phyloP scores from a whole-genome alignment of 2,888 invertebrate species.

The Therioaphis trifolii region DNA sequence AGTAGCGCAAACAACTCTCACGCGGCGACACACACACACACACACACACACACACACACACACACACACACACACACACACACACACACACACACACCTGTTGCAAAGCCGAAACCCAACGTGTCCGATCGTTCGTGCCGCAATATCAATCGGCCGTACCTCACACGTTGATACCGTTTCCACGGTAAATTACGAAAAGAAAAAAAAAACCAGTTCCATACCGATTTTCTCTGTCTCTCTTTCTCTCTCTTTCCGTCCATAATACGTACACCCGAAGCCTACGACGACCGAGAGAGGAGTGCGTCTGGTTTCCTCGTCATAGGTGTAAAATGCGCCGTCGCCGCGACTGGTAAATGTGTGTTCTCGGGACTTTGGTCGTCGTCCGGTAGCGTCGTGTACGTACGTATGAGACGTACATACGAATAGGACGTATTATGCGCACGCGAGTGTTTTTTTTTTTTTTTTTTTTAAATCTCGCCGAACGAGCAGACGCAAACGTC shows the following conservation, averaged over 20 bases:
- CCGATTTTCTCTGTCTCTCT: conserved; percentile 16
- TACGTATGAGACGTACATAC: not conserved
- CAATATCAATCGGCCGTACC: conserved; percentile 45
- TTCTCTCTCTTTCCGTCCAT: too few species aligned
- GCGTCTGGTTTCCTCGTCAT: conserved; percentile 14
- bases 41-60: too few species aligned
- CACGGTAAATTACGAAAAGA: conserved; percentile 31
- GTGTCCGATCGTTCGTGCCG: not conserved
- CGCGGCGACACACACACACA: not conserved
- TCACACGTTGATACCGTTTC: conserved; percentile 57
- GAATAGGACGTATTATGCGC: too few species aligned
- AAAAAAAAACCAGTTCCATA: conserved; percentile 47
- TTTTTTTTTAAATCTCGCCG: conserved; percentile 40
- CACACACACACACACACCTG: too few species aligned
- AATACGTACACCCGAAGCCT: too few species aligned
- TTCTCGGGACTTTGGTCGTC: conserved; percentile 47
- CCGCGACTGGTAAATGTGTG: conserved; percentile 45
- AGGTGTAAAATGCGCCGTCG: conserved; percentile 57
- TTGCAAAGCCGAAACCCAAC: too few species aligned
- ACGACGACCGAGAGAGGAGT: not conserved
- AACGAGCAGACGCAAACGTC: conserved; percentile 31
- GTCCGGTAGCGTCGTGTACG: conserved; percentile 44
- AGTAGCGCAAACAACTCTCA: not conserved
- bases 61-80: too few species aligned
- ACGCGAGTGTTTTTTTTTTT: too few species aligned